Evolutionary conservation across 2,888 invertebrate genomes (phyloP).

Genomic region (Eupithecia insigniata): DNA sequence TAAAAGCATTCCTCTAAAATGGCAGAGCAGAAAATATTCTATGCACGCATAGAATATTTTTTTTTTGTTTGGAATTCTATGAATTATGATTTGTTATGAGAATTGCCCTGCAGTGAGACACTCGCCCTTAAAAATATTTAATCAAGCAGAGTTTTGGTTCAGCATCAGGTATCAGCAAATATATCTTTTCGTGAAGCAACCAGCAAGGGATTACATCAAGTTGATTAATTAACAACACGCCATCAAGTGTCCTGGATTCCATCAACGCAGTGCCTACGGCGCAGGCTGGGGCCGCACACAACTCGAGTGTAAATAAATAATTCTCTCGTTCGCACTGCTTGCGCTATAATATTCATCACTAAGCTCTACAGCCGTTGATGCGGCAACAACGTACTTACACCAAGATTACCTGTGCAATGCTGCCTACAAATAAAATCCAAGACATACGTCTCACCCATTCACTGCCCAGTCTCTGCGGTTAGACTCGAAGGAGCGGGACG

Average conservation of each 20-base stretch:
- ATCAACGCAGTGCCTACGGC: constrained; percentile 25
- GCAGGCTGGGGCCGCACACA: constrained; percentile 25
- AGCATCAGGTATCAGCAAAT: constrained; percentile 5
- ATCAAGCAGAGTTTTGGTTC: background rate
- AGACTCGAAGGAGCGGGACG: background rate
- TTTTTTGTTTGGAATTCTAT: background rate
- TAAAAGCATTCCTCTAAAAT: constrained; percentile 10
- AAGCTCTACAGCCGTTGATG: constrained; percentile 18
- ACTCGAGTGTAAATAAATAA: constrained; percentile 48
- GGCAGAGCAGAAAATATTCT: background rate
- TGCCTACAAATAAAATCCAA: background rate
- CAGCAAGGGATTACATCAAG: constrained; percentile 14
- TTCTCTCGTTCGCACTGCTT: constrained; percentile 44
- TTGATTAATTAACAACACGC: constrained; percentile 30
- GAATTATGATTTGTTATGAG: background rate
- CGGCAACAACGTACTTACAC: constrained; percentile 23
- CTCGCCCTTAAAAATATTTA: background rate
- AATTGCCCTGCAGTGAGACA: background rate
- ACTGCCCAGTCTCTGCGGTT: background rate
- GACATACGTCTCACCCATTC: background rate
- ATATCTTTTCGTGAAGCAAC: constrained; percentile 1
- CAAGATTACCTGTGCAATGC: background rate
- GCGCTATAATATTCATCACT: constrained; percentile 47
- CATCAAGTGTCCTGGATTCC: constrained; percentile 36
- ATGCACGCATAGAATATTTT: too few relatives aligned